Evolutionary conservation across 2,113 vertebrate species (phyloP), one percentile per base, ranked within the genome.

Genomic region (Zonotrichia leucophrys): DNA sequence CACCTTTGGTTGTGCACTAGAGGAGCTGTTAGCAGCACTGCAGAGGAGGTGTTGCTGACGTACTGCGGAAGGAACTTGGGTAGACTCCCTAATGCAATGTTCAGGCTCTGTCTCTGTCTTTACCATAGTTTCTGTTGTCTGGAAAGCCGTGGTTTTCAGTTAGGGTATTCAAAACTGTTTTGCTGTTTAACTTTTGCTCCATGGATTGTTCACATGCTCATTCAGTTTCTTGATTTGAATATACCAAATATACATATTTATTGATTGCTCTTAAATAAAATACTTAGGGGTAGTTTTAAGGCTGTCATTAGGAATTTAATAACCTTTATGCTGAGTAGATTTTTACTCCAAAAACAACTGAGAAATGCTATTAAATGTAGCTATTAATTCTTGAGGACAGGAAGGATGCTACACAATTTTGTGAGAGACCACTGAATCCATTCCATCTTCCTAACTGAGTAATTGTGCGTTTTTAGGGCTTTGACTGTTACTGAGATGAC

Each of bases 11-110:
- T 55, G n/a, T 68, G 52, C 18, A 3, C n/a, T 46, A 15, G 30
- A 72, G 66, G 33, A 10, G 6, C 53, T 88, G 11, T 15, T 50
- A 66, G 70, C 13, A 62, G 15, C 46, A 6, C 25, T 39, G 56
- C 30, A 24, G 69, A 62, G 46, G 53, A n/a, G 35, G 22, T n/a
- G 37, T 12, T 60, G 41, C 59, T 89, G 73, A 37, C 0, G 5
- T 39, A 10, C 1, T 3, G 7, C 0, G 0, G 59, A 37, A 39
- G 46, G 63, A 70, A 27, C 46, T 74, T 42, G 10, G 53, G 31
- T 37, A 39, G 50, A n/a, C 31, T 77, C 55, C 21, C 12, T 41
- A 20, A 44, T 41, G 35, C 13, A 13, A 3, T 27, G 46, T 23
- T 59, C 53, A 59, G 39, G 19, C 14, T 72, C 62, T 50, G 52